A percentile compares a stretch with the other conserved stretches of the same genome.
phyloP scores from a whole-genome alignment of 2,888 invertebrate species.

The Brenthis hecate region DNA sequence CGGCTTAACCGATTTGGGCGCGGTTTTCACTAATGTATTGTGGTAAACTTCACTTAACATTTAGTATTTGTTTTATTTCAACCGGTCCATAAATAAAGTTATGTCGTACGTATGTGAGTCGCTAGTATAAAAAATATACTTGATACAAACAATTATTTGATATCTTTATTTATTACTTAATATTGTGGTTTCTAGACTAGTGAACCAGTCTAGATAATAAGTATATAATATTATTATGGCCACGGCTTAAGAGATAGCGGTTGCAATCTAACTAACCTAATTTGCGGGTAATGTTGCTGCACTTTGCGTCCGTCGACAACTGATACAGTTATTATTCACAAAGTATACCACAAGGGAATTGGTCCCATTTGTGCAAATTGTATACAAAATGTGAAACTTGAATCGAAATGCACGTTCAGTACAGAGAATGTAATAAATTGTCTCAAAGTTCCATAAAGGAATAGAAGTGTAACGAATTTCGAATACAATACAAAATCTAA shows the following conservation, averaged over 20 bases:
- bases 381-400: constrained; percentile 41
- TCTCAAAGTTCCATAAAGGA: constrained; percentile 35
- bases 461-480: constrained; percentile 28
- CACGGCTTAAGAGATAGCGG: constrained; percentile 61
- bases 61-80: too few relatives aligned
- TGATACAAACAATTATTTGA: not conserved
- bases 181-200: constrained; percentile 17
- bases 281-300: constrained; percentile 63
- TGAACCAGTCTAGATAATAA: constrained; percentile 31
- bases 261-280: constrained; percentile 68
- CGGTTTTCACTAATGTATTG: too few relatives aligned
- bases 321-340: constrained; percentile 57
- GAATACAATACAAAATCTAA: constrained; percentile 31
- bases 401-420: constrained; percentile 29
- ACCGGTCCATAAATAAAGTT: too few relatives aligned
- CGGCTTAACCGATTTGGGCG: too few relatives aligned
- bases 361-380: constrained; percentile 46
- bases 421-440: constrained; percentile 35
- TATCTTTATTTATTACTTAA: constrained; percentile 9
- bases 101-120: too few relatives aligned
- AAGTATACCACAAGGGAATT: constrained; percentile 58
- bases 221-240: constrained; percentile 43
- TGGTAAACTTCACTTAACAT: too few relatives aligned
- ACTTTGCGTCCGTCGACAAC: constrained; percentile 58
- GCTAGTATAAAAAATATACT: too few relatives aligned